These are phyloP conservation scores for Xenopus tropicalis DNA, from an alignment of 2,113 vertebrate species.

Conservation along the genomic window DNA sequence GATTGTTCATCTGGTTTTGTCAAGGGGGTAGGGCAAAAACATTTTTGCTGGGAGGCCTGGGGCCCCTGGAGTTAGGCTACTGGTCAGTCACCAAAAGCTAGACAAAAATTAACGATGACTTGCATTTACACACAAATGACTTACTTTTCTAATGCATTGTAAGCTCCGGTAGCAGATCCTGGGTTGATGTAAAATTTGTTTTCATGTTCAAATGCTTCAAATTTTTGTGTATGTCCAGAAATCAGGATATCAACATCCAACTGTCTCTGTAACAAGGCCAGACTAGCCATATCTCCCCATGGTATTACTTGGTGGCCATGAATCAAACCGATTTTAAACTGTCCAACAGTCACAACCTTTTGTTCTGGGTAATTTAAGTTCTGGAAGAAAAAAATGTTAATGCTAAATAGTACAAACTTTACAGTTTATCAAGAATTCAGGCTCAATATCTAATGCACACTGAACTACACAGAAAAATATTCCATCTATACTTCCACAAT, in stretches of 20 bases:
- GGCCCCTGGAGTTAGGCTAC: too few species aligned
- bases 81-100: too few species aligned
- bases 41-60: too few species aligned
- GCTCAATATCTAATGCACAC: too few species aligned
- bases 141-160: conserved; percentile 94
- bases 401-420: too few species aligned
- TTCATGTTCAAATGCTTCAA: conserved; percentile 97
- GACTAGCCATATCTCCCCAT: conserved; percentile 96
- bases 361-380: conserved; percentile 98
- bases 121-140: conserved; percentile 33
- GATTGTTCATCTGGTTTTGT: too few species aligned
- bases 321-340: conserved; percentile 97
- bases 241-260: conserved; percentile 98
- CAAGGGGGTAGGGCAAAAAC: too few species aligned
- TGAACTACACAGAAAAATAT: too few species aligned
- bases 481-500: too few species aligned
- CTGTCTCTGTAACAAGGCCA: conserved; percentile 92
- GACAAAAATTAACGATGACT: too few species aligned
- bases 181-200: conserved; percentile 99
- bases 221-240: conserved; percentile 98
- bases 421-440: too few species aligned
- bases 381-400: conserved; percentile 57
- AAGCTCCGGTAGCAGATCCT: conserved; percentile 96
- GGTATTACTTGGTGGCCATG: conserved; percentile 98
- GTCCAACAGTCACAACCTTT: conserved; percentile 98